Evolutionary conservation across 2,888 invertebrate species (phyloP), one percentile per base, ranked within the genome.

Genomic region (Bursaphelenchus okinawaensis): DNA sequence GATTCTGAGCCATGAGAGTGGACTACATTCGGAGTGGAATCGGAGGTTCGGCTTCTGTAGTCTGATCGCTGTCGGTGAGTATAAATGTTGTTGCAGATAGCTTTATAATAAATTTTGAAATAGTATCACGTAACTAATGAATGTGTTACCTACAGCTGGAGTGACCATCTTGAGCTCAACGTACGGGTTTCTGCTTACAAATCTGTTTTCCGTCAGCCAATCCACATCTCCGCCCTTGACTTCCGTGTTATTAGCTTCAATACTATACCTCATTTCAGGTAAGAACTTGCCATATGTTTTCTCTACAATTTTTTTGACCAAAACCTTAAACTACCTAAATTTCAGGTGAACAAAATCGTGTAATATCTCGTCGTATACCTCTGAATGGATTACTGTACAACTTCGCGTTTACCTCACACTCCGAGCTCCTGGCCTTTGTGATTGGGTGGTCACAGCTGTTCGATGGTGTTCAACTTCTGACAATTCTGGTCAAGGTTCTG

Each of bases 21-120:
- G 71, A 6, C 58, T 71, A 4, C 69, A 69, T 55, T 69, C 69
- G 19, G 69, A 69, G 58, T 69, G 71, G 71, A 73, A 72, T 31
- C 67, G 69, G 29, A 26, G 72, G 7, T 50, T 69, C 9, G 69
- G 69, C 8, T 20, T 57, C 24, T 69, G 59, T 56, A 65, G 72
- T 28, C 31, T 69, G 55, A 55, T 60, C 12, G 70, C 57, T 9
- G 72, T 69, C 22, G 58, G 69, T 69, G 27, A 52, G 57, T 55
- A 20, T 4, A n/a, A n/a, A n/a, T n/a, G n/a, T n/a, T n/a, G n/a
- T n/a, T n/a, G n/a, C n/a, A n/a, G n/a, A n/a, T n/a, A n/a, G n/a
- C n/a, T n/a, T n/a, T n/a, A n/a, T n/a, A 8, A 68, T 7, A 59
- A n/a, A 24, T 63, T 22, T 20, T 7, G 29, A 29, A 9, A 52